phyloP scores from a whole-genome alignment of 2,113 vertebrate species.

The Pygathrix nemaeus region DNA sequence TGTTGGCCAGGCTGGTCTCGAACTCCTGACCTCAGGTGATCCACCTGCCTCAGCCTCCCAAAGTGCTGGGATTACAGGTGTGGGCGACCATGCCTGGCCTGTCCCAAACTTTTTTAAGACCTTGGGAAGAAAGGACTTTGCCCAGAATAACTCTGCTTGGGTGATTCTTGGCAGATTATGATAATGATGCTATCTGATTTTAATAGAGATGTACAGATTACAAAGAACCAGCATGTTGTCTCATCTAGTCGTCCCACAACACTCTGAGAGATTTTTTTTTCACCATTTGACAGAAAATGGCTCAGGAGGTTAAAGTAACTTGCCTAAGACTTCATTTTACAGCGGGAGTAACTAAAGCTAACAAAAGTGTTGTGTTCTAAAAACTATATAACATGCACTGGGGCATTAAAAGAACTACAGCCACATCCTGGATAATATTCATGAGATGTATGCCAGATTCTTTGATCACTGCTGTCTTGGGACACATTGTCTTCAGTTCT shows the following conservation, averaged over 20 bases:
- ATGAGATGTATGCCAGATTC: background rate
- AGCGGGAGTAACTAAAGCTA: background rate
- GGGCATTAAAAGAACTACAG: background rate
- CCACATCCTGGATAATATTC: background rate
- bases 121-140: background rate
- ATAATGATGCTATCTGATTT: background rate
- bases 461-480: background rate
- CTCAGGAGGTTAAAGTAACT: slow-evolving; percentile 9
- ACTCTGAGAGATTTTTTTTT: background rate
- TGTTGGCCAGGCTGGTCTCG: too few relatives aligned
- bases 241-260: background rate
- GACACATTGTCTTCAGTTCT: background rate
- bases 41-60: too few relatives aligned
- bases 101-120: slow-evolving; percentile 2
- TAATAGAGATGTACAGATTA: background rate
- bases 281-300: background rate
- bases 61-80: too few relatives aligned
- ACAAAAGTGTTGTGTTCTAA: background rate
- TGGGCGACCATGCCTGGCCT: too few relatives aligned
- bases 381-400: background rate
- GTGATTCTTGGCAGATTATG: background rate
- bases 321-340: slow-evolving; percentile 14
- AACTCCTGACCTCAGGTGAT: too few relatives aligned
- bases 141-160: background rate
- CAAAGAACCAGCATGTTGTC: background rate